phyloP scores from a whole-genome alignment of 2,797 vertebrate species.

The Anguilla megastoma region DNA sequence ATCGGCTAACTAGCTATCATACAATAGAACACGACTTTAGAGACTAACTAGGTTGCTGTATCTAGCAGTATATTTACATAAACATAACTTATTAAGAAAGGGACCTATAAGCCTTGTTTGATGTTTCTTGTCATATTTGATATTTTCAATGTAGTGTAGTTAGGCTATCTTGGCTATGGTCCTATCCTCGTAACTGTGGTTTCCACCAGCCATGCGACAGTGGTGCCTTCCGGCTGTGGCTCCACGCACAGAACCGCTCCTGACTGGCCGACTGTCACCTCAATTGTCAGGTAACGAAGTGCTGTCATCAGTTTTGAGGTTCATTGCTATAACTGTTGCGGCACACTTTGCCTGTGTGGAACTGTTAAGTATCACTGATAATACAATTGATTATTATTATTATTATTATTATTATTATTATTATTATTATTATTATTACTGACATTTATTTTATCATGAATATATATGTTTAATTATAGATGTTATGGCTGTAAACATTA shows the following conservation, averaged over 20 bases:
- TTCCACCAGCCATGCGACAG: constrained; percentile 76
- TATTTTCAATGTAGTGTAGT: background rate
- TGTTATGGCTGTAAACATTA: too few species aligned
- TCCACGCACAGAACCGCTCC: constrained; percentile 74
- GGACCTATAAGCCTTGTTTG: background rate
- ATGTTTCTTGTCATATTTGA: background rate
- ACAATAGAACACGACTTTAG: constrained; percentile 22
- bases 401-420: background rate
- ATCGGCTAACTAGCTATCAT: constrained; percentile 40
- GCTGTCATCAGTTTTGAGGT: background rate
- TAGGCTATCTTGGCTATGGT: background rate
- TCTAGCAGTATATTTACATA: background rate
- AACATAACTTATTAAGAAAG: background rate
- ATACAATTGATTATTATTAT: background rate
- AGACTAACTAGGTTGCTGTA: constrained; percentile 53
- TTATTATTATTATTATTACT: background rate
- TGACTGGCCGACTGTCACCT: constrained; percentile 72
- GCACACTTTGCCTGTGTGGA: background rate
- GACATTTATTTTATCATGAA: background rate
- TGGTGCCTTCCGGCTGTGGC: constrained; percentile 78
- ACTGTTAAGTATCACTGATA: background rate
- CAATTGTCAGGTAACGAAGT: constrained; percentile 67
- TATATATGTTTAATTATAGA: background rate
- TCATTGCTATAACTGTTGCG: background rate
- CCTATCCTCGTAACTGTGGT: constrained; percentile 26